phyloP scores from a whole-genome alignment of 2,113 vertebrate genomes.

The Pelvicachromis taeniatus region DNA sequence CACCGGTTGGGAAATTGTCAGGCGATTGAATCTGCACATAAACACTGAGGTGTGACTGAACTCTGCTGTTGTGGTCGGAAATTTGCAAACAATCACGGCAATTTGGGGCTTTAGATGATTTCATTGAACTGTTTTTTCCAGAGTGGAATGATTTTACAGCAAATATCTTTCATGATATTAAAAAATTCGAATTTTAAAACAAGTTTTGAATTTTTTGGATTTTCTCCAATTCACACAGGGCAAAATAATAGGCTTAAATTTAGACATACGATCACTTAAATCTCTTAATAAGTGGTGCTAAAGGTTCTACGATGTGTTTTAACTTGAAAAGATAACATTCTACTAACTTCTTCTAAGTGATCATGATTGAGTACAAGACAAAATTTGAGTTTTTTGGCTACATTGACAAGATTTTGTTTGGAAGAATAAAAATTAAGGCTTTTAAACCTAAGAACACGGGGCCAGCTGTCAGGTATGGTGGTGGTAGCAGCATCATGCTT shows the following conservation, averaged over 20 bases:
- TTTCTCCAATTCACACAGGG: not conserved
- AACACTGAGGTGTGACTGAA: not conserved
- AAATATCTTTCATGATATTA: not conserved
- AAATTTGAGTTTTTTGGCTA: too few relatives aligned
- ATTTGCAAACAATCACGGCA: fast-evolving
- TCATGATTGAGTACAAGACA: too few relatives aligned
- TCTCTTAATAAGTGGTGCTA: not conserved
- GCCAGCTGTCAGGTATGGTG: too few relatives aligned
- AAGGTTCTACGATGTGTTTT: too few relatives aligned
- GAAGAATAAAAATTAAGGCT: too few relatives aligned
- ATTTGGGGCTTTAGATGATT: not conserved
- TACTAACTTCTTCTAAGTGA: too few relatives aligned
- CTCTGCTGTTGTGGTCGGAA: not conserved
- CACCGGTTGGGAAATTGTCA: not conserved
- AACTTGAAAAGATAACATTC: too few relatives aligned
- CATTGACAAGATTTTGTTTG: too few relatives aligned
- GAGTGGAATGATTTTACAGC: not conserved
- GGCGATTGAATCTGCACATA: not conserved
- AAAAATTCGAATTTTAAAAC: not conserved
- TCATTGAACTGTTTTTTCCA: not conserved
- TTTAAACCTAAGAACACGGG: too few relatives aligned
- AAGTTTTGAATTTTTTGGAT: not conserved
- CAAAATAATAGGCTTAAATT: not conserved
- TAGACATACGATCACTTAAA: not conserved
- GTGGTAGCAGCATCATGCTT: too few relatives aligned